These are phyloP conservation scores for Lophura nycthemera DNA, from an alignment of 2,113 vertebrate species.

Conservation along the genomic window DNA sequence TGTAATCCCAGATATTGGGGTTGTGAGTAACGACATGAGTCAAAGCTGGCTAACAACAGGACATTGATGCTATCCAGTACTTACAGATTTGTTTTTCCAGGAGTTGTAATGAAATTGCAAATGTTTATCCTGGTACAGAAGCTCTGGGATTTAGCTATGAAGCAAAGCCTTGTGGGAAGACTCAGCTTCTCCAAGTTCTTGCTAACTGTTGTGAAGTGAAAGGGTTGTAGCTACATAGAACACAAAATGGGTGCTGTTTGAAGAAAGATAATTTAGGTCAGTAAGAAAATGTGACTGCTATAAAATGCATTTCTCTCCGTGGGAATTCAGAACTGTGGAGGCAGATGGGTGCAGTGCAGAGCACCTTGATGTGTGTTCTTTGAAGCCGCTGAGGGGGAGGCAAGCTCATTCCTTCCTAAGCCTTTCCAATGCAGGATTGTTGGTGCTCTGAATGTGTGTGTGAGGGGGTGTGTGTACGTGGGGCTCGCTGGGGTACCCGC, in stretches of 20 bases:
- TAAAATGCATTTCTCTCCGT: background rate
- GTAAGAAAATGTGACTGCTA: background rate
- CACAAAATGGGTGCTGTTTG: background rate
- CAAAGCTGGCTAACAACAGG: background rate
- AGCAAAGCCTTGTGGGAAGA: background rate
- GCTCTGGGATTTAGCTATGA: background rate
- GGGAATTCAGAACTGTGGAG: background rate
- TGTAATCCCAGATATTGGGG: background rate
- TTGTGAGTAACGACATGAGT: background rate
- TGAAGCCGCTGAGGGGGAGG: background rate
- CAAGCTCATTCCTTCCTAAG: background rate
- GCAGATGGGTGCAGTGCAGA: background rate
- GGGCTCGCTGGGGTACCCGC: fast-evolving
- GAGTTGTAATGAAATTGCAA: background rate
- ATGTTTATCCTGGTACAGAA: background rate
- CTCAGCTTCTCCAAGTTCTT: background rate
- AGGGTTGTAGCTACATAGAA: background rate
- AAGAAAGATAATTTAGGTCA: background rate
- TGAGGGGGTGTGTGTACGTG: background rate
- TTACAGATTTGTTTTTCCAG: background rate
- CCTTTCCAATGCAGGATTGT: background rate
- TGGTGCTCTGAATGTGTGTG: background rate
- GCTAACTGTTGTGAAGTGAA: background rate
- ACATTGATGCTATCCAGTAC: background rate
- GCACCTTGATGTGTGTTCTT: background rate